These are phyloP conservation scores for Labrus mixtus DNA, from an alignment of 2,113 vertebrate genomes.

Conservation along the genomic window DNA sequence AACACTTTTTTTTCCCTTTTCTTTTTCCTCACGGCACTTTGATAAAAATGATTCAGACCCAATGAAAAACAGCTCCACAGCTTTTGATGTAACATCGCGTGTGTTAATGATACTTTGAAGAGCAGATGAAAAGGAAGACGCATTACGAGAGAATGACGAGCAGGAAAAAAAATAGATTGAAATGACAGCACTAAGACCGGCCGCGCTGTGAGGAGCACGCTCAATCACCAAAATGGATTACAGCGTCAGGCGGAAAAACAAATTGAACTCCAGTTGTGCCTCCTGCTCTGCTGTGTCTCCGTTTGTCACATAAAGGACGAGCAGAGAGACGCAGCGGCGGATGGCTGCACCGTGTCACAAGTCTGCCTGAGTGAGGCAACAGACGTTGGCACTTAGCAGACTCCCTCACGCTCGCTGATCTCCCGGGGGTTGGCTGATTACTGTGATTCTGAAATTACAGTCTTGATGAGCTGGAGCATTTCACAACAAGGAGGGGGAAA, in stretches of 20 bases:
- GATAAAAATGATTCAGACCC: constrained; percentile 50
- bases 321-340: constrained; percentile 43
- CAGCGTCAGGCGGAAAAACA: constrained; percentile 58
- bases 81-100: constrained; percentile 55
- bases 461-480: constrained; percentile 80
- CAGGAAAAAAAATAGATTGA: constrained; percentile 20
- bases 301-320: constrained; percentile 49
- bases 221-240: constrained; percentile 69
- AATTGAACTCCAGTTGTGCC: constrained; percentile 59
- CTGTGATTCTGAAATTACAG: constrained; percentile 83
- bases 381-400: constrained; percentile 79
- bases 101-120: constrained; percentile 57
- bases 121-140: constrained; percentile 63
- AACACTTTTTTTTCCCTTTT: background rate
- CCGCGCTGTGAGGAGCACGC: constrained; percentile 23
- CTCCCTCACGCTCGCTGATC: constrained; percentile 74
- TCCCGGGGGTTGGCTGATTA: constrained; percentile 81
- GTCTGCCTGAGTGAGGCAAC: constrained; percentile 69
- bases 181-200: constrained; percentile 58
- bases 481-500: constrained; percentile 49
- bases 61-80: constrained; percentile 40
- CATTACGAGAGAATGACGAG: constrained; percentile 47
- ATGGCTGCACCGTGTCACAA: constrained; percentile 66
- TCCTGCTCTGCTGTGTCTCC: constrained; percentile 46
- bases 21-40: constrained; percentile 22